These are phyloP conservation scores for Harpagoxenus sublaevis DNA, from an alignment of 2,888 invertebrate genomes.

Conservation along the genomic window DNA sequence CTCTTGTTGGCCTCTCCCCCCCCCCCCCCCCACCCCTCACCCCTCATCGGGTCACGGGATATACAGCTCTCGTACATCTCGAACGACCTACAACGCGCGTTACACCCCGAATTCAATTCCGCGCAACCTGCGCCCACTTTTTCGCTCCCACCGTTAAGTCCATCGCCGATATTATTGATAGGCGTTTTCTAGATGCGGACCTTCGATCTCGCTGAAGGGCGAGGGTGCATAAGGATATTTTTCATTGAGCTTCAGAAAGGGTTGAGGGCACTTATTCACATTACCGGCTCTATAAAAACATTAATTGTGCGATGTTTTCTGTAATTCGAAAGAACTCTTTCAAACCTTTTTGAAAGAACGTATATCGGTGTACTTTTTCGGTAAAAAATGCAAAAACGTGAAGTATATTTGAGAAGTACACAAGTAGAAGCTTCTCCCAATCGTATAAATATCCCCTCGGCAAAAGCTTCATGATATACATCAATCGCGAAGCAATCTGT, in stretches of 20 bases:
- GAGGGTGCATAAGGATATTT: conserved; percentile 36
- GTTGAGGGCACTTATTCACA: neutral
- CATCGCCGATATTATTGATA: conserved; percentile 69
- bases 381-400: neutral
- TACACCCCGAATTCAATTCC: conserved; percentile 68
- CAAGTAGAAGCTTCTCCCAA: neutral
- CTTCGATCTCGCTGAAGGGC: conserved; percentile 22
- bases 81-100: conserved; percentile 66
- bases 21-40: neutral
- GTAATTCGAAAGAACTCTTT: neutral
- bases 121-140: conserved; percentile 71
- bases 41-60: conserved; percentile 56
- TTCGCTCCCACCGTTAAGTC: conserved; percentile 75
- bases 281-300: neutral
- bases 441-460: neutral
- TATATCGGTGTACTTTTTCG: neutral
- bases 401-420: neutral
- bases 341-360: neutral
- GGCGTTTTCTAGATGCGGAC: conserved; percentile 47
- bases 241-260: conserved; percentile 12
- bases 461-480: neutral
- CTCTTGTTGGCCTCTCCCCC: conserved; percentile 34
- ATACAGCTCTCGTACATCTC: conserved; percentile 74
- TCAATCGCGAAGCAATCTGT: neutral
- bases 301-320: neutral